A percentile compares a stretch with the other conserved stretches of the same genome.
Evolutionary conservation across 2,113 vertebrate genomes (phyloP).

Genomic region (Acrocephalus arundinaceus): DNA sequence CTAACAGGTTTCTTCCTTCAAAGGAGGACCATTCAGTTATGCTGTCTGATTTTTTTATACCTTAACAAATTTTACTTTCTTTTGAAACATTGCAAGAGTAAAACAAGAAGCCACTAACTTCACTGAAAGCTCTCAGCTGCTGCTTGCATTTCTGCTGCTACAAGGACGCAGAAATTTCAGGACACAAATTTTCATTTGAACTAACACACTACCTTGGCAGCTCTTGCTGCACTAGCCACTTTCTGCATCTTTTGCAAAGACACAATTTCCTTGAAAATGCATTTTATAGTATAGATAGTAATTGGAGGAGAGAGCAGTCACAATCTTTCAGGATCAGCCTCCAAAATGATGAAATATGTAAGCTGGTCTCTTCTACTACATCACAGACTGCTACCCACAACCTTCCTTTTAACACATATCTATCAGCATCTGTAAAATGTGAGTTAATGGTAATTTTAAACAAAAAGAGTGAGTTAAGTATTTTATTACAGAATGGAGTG

Average conservation of each 20-base stretch:
- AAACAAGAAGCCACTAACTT: neutral
- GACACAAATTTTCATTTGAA: neutral
- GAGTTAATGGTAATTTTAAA: neutral
- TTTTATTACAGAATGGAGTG: neutral
- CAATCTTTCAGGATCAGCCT: neutral
- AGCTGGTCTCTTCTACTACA: neutral
- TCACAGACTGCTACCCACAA: neutral
- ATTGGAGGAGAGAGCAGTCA: neutral
- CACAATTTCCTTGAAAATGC: neutral
- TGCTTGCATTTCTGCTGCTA: neutral
- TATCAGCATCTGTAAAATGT: neutral
- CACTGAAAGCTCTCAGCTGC: neutral
- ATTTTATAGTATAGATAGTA: neutral
- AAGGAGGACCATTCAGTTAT: neutral
- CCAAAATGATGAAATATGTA: neutral
- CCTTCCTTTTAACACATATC: neutral
- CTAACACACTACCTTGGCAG: neutral
- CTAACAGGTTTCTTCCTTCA: neutral
- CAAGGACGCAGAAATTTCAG: neutral
- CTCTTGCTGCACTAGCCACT: neutral
- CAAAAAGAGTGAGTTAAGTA: neutral
- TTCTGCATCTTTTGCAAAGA: neutral
- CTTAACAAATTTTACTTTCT: neutral
- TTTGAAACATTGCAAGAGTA: neutral
- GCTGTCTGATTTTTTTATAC: neutral